phyloP scores from a whole-genome alignment of 2,888 invertebrate species.

The Brachypalpus laphriformis region DNA sequence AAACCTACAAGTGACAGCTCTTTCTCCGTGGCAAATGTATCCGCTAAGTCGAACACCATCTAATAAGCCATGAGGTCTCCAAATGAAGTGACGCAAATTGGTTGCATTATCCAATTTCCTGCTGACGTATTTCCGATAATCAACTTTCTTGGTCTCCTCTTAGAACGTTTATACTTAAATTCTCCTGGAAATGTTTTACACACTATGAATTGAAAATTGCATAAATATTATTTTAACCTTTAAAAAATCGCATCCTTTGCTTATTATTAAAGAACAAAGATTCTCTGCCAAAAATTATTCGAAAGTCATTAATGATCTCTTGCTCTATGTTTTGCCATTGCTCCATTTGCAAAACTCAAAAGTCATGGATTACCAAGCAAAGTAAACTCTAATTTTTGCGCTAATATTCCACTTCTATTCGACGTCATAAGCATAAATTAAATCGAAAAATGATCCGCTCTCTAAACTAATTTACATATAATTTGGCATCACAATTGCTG shows the following conservation, averaged over 20 bases:
- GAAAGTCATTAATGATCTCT: not conserved
- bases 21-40: too few relatives aligned
- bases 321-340: not conserved
- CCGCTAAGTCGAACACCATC: too few relatives aligned
- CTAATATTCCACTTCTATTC: not conserved
- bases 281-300: not conserved
- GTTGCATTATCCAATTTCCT: too few relatives aligned
- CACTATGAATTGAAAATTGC: not conserved
- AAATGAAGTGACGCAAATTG: too few relatives aligned
- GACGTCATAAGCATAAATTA: conserved; percentile 42
- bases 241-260: not conserved
- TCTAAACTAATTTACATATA: conserved; percentile 18
- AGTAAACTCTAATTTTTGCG: not conserved
- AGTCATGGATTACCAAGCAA: not conserved
- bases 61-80: too few relatives aligned
- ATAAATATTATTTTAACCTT: not conserved
- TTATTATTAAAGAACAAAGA: not conserved
- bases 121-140: too few relatives aligned
- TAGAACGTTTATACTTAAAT: not conserved
- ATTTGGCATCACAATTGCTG: conserved; percentile 21
- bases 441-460: not conserved
- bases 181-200: not conserved
- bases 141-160: too few relatives aligned
- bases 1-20: too few relatives aligned
- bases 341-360: not conserved